Base-by-base conservation (phyloP, 2,113 vertebrate species). In the Eclectus roratus region DNA sequence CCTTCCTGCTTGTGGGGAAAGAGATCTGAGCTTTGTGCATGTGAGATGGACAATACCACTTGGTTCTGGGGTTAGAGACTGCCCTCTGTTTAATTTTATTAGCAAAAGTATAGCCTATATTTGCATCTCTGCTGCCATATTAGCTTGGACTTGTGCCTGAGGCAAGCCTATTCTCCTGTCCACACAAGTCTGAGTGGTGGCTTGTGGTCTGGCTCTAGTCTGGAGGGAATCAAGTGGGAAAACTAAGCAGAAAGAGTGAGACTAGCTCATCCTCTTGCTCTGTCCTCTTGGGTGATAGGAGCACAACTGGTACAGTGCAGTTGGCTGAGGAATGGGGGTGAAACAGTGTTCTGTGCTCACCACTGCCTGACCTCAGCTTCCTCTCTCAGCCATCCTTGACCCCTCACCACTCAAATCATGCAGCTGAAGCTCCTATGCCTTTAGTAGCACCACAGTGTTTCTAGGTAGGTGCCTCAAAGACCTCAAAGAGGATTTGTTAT, bases 381-480 rank as follows among this genome's bases (percentile, higher is more conserved):
- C 23, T 74, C 5, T 27, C 17, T 17, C 28, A 58, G 47, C 9
- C 43, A 25, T 19, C 25, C 5, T 6, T 63, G 60, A 29, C 13
- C 68, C 46, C 11, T 78, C 37, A 55, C 6, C 7, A 46, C 33
- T 4, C 50, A 50, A 2, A 16, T 37, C 4, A 5, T 1, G 13
- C 6, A 14, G 16, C 1, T 55, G 19, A 44, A 50, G 3, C 1
- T 10, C 39, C 35, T 47, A 19, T 10, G 23, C 17, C 8, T 27
- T 77, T 55, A 43, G 17, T 16, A 76, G 9, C 0, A 0, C 5
- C 1, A 1, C 23, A 1, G 0, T 31, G 21, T 66, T 87, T 70
- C 35, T 64, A 11, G 6, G 5, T 65, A 52, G 33, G 37, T 52
- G 24, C 4, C 33, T 58, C 21, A 58, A 91, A 60, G 58, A 39